phyloP scores from a whole-genome alignment of 2,113 vertebrate species.

The Hystrix brachyura region DNA sequence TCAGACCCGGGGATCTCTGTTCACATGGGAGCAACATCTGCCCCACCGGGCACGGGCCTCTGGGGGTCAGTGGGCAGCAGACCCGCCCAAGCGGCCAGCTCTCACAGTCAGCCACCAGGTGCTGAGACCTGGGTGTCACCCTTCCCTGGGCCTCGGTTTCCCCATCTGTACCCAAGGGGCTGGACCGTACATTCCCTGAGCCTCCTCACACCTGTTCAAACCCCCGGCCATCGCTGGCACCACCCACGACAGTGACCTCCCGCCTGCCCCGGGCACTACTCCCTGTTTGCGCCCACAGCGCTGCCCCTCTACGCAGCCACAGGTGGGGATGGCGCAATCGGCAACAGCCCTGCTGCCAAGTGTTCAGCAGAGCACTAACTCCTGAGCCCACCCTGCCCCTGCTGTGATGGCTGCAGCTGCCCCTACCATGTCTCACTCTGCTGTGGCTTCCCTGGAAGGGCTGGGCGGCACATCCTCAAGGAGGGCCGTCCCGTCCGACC shows the following conservation, averaged over 20 bases:
- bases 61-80: accelerated
- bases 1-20: background rate
- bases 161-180: background rate
- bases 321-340: accelerated
- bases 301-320: background rate
- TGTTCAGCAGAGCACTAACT: background rate
- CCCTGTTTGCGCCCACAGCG: background rate
- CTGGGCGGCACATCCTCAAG: background rate
- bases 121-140: background rate
- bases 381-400: background rate
- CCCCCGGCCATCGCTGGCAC: no score
- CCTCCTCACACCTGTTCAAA: background rate
- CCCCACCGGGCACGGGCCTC: background rate
- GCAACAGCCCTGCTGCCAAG: background rate
- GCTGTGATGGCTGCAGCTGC: background rate
- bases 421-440: background rate
- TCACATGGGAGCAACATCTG: background rate
- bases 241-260: accelerated
- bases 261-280: background rate
- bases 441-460: background rate
- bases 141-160: background rate
- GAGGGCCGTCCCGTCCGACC: background rate
- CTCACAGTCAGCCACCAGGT: background rate
- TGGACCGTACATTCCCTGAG: background rate
- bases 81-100: background rate